Base-by-base conservation (phyloP, 1,140 invertebrate genomes). In the Polypedilum vanderplanki region DNA sequence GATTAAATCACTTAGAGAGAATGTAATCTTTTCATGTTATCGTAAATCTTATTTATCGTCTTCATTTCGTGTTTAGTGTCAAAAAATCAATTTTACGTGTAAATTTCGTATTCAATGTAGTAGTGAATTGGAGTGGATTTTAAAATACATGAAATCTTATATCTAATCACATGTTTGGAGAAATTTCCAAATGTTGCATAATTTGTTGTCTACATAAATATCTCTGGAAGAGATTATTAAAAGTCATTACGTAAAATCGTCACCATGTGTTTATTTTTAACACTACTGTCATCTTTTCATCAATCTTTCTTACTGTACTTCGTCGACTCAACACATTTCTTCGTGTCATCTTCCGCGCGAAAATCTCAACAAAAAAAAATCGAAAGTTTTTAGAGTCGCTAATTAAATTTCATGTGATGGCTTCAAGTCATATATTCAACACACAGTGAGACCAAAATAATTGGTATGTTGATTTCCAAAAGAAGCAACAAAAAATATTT, bases 211-310 rank as follows among this genome's bases (percentile, higher is more conserved):
- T 57, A n/a, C 46, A 57, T 57, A 12, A 57, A 57, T 9, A 15
- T 57, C 46, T 57, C 46, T 57, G 46, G 46, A 57, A n/a, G 46
- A 57, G 46, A 57, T 57, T 57, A 57, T 57, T 57, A 57, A 57
- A 57, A 12, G 12, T 57, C 46, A 57, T 57, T 57, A 57, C 15
- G 46, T 15, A 57, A 57, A 12, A 4, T 15, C n/a, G n/a, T 57
- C 46, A 15, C 46, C 46, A 15, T 33, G 24, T 33, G 24, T 33
- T 33, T 33, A 33, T 33, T 33, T 33, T 33, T 33, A 33, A 33
- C 24, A 33, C 24, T 5, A 33, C 24, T 33, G 24, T 33, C 24
- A 33, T 33, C 5, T 33, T 33, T 33, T 33, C 24, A 33, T 33
- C 24, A 33, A 33, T 33, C 24, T 33, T 33, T 33, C 24, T 33